phyloP scores from a whole-genome alignment of 2,113 vertebrate genomes.

The Malurus melanocephalus region DNA sequence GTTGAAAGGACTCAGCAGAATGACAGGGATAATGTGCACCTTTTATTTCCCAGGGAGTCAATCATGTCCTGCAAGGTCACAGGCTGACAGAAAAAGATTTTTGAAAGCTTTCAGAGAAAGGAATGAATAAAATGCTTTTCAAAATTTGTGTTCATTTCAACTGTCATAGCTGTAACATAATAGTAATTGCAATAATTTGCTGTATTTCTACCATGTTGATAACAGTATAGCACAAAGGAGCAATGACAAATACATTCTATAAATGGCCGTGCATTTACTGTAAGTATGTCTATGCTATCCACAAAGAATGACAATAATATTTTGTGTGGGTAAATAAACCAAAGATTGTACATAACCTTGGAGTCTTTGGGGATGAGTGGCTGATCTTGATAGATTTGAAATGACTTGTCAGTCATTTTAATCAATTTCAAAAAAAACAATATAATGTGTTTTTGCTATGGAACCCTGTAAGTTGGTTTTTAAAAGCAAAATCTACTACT shows the following conservation, averaged over 20 bases:
- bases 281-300: neutral
- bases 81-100: neutral
- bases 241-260: neutral
- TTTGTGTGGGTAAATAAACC: neutral
- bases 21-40: neutral
- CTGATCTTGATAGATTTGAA: neutral
- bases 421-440: neutral
- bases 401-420: neutral
- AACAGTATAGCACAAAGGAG: neutral
- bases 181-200: neutral
- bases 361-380: neutral
- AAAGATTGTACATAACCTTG: neutral
- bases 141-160: slow-evolving; percentile 13
- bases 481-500: neutral
- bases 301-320: neutral
- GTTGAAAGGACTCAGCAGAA: neutral
- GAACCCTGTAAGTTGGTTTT: neutral
- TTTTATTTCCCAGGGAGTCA: neutral
- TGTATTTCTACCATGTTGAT: neutral
- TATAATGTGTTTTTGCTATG: neutral
- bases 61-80: neutral
- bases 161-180: neutral
- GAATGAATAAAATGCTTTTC: neutral
- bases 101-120: neutral
- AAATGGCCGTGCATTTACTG: neutral